A percentile compares a stretch with the other conserved stretches of the same genome.
These are phyloP conservation scores for Agrilus mali DNA, from an alignment of 2,888 invertebrate genomes.

Conservation along the genomic window DNA sequence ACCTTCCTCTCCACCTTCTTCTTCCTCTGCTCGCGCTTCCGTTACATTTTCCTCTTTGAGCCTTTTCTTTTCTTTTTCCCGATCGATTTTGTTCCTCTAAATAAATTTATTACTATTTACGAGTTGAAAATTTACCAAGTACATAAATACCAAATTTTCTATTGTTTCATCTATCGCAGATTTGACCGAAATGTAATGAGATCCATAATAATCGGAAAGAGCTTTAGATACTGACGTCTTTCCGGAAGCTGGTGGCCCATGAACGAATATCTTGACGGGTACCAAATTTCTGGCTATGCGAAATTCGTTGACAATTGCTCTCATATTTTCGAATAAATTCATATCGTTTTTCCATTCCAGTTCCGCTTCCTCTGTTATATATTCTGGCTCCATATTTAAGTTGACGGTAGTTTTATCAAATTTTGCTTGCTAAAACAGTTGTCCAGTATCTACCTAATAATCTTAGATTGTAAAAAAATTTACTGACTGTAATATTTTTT, in stretches of 20 bases:
- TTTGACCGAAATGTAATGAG: constrained; percentile 43
- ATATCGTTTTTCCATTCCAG: constrained; percentile 42
- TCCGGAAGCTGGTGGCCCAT: constrained; percentile 54
- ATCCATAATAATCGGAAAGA: constrained; percentile 43
- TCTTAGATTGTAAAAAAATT: background rate
- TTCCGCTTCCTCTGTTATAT: constrained; percentile 36
- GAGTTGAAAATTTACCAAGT: constrained; percentile 10
- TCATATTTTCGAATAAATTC: constrained; percentile 38
- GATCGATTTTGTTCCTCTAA: constrained; percentile 10
- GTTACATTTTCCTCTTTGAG: constrained; percentile 19
- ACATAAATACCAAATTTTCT: constrained; percentile 45
- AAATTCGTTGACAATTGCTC: constrained; percentile 33
- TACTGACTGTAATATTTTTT: constrained; percentile 34
- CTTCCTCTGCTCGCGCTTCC: constrained; percentile 16
- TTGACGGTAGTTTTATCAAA: constrained; percentile 45
- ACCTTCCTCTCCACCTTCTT: constrained; percentile 18
- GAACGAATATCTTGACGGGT: constrained; percentile 45
- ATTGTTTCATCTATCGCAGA: constrained; percentile 41
- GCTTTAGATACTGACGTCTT: constrained; percentile 47
- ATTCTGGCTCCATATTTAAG: constrained; percentile 45
- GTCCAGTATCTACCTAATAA: background rate
- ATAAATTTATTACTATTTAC: background rate
- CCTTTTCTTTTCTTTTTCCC: constrained; percentile 14
- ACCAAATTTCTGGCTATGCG: constrained; percentile 40
- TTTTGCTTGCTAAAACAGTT: constrained; percentile 37